Percentiles rank a stretch among this genome's conserved stretches.
These are phyloP conservation scores for Hydrocynus forskahlii DNA, from an alignment of 2,797 vertebrate genomes.

Conservation along the genomic window DNA sequence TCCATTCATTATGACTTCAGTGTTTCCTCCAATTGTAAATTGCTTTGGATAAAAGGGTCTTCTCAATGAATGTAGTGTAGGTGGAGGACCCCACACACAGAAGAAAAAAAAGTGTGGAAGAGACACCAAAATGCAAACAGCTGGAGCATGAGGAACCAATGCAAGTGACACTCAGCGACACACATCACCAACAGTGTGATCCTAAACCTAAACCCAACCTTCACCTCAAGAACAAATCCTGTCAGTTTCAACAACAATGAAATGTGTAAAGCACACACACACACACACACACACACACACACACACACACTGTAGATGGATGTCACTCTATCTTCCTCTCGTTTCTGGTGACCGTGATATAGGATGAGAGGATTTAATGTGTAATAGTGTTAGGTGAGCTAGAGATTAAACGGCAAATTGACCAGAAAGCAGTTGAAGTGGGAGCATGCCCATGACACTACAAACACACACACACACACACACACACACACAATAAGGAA, in stretches of 20 bases:
- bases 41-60: too few species aligned
- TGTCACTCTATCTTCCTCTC: constrained; percentile 4
- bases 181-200: background rate
- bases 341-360: constrained; percentile 14
- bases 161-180: background rate
- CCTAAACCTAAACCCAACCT: too few species aligned
- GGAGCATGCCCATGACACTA: background rate
- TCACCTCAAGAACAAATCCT: background rate
- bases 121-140: background rate
- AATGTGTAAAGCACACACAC: background rate
- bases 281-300: constrained; percentile 10
- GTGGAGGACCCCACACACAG: too few species aligned
- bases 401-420: constrained; percentile 49
- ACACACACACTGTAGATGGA: background rate
- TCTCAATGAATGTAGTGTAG: too few species aligned
- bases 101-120: too few species aligned
- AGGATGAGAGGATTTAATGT: constrained; percentile 51
- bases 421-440: constrained; percentile 27
- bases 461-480: constrained; percentile 1
- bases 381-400: constrained; percentile 42
- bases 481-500: constrained; percentile 15
- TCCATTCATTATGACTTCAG: too few species aligned
- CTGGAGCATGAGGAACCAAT: background rate
- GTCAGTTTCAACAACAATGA: background rate
- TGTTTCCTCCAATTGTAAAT: too few species aligned